Percentiles rank a stretch among this genome's conserved stretches.
Conservation (phyloP, 2,888 invertebrate species). For the Lasiommata megera region DNA sequence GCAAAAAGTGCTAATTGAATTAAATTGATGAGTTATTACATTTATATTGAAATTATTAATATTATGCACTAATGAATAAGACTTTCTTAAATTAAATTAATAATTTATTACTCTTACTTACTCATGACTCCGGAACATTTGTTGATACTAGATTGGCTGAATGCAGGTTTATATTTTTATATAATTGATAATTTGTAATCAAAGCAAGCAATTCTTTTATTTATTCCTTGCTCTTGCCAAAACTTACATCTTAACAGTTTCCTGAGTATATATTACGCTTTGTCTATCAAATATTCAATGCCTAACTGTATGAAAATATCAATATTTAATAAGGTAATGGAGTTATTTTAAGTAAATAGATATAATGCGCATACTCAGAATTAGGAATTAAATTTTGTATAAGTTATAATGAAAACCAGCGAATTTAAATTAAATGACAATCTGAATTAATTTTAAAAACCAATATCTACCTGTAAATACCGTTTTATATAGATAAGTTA, state of each 20-base stretch:
- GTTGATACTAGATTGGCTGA: neutral
- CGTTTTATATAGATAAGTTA: no score
- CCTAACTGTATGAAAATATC: neutral
- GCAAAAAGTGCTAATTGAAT: neutral
- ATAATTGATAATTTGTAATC: no score
- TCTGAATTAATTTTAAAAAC: constrained; percentile 6
- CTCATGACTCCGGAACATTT: neutral
- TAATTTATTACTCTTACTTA: neutral
- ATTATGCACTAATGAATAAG: neutral
- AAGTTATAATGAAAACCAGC: constrained; percentile 9
- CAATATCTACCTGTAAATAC: constrained; percentile 19
- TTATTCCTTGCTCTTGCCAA: no score
- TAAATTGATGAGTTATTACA: neutral
- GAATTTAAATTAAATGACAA: constrained; percentile 9
- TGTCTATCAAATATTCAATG: neutral
- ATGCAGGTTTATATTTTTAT: neutral
- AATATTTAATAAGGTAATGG: neutral
- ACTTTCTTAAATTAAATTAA: neutral
- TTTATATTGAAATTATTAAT: constrained; percentile 3
- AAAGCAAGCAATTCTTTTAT: neutral
- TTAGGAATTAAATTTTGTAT: neutral
- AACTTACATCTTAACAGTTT: neutral
- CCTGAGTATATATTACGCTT: neutral
- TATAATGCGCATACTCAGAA: neutral
- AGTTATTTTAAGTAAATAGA: neutral